Conservation (phyloP, 1,140 invertebrate species). For the Neelides sp. region DNA sequence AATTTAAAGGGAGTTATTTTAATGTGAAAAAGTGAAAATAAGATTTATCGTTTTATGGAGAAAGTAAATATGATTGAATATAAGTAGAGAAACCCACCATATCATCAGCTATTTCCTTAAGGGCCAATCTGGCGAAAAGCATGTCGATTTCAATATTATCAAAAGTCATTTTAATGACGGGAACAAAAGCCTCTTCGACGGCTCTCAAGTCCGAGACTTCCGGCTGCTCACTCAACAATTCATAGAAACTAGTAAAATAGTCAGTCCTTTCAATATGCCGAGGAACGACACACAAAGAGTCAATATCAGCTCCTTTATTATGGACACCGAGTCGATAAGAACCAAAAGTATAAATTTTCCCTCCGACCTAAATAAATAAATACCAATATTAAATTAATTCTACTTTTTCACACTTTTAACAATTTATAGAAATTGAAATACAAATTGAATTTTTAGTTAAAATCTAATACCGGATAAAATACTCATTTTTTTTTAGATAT, state of each 20-base stretch:
- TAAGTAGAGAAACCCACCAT: constrained; percentile 37
- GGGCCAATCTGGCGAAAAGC: constrained; percentile 82
- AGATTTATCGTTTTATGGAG: neutral
- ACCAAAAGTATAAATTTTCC: constrained; percentile 98
- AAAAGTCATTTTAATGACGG: constrained; percentile 98
- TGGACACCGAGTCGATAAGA: constrained; percentile 88
- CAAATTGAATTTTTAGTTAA: no score
- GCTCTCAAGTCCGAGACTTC: constrained; percentile 75
- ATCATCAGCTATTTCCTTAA: constrained; percentile 76
- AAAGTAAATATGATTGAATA: constrained; percentile 1
- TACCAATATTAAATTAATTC: constrained; percentile 9
- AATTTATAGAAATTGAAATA: no score
- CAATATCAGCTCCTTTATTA: constrained; percentile 95
- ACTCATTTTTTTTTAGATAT: neutral
- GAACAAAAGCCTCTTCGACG: constrained; percentile 97
- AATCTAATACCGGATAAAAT: neutral
- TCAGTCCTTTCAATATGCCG: constrained; percentile 84
- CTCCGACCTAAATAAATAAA: constrained; percentile 50
- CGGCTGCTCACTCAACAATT: constrained; percentile 70
- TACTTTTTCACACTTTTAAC: no score
- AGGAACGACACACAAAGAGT: constrained; percentile 94
- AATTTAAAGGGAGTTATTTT: neutral
- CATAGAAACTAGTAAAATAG: constrained; percentile 90
- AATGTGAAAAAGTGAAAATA: neutral
- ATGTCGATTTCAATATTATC: constrained; percentile 98